A percentile compares a stretch with the other conserved stretches of the same genome.
Conservation (phyloP, 2,888 invertebrate species). For the Orthosia cruda region DNA sequence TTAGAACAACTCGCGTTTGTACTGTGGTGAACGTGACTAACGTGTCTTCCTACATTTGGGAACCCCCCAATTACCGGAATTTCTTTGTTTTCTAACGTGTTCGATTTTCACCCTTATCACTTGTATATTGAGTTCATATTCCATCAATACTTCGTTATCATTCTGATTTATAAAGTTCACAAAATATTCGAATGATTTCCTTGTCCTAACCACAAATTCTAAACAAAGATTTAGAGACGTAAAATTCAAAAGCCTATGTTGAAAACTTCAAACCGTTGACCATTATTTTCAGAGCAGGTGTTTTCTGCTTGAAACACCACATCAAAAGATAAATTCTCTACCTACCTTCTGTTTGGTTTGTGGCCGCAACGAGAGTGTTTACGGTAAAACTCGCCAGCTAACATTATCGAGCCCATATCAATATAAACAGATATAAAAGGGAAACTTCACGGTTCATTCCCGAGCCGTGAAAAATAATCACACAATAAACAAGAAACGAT, state of each 20-base stretch:
- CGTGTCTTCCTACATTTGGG: slow-evolving; percentile 69
- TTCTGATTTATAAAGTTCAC: slow-evolving; percentile 29
- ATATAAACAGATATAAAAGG: slow-evolving; percentile 59
- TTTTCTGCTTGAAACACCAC: slow-evolving; percentile 55
- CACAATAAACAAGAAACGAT: slow-evolving; percentile 40
- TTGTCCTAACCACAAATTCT: slow-evolving; percentile 36
- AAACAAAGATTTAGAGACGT: slow-evolving; percentile 29
- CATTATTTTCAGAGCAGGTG: slow-evolving; percentile 52
- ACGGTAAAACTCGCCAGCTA: slow-evolving; percentile 45
- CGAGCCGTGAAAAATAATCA: slow-evolving; percentile 50
- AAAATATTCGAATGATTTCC: slow-evolving; percentile 45
- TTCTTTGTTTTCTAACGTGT: slow-evolving; percentile 54
- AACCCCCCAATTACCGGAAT: slow-evolving; percentile 61
- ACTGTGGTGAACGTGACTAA: slow-evolving; percentile 74
- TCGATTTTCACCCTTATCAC: slow-evolving; percentile 54
- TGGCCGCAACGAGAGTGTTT: slow-evolving; percentile 42
- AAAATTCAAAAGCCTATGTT: slow-evolving; percentile 28
- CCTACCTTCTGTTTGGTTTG: slow-evolving; percentile 55
- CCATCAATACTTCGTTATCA: slow-evolving; percentile 15
- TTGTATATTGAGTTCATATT: slow-evolving; percentile 49
- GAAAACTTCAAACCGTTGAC: slow-evolving; percentile 32
- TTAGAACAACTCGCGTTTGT: slow-evolving; percentile 80
- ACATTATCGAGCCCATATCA: slow-evolving; percentile 55
- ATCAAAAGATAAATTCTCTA: slow-evolving; percentile 68
- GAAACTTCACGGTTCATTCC: slow-evolving; percentile 45